Base-by-base conservation (phyloP, 2,888 invertebrate species). In the Sphaeridia pumilis region DNA sequence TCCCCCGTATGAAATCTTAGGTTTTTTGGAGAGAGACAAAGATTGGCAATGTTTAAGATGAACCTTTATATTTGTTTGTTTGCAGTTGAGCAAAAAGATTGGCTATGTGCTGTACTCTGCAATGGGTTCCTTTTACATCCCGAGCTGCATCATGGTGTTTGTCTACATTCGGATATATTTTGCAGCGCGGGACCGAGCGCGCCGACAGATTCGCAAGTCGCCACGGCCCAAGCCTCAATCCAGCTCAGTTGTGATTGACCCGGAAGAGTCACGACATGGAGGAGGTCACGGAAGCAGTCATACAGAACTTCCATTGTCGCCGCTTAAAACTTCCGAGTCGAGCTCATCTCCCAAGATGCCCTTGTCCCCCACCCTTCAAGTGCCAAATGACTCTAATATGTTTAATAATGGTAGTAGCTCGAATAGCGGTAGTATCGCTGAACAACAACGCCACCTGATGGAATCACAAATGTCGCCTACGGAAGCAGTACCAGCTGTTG, bases 141-240 rank as follows among this genome's bases (percentile, higher is more conserved):
- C 98, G 58, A 92, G 93, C 69, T 89, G 94, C 72, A 93, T 98
- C 71, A 97, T 98, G 95, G 94, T 97, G 69, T 94, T 97, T 75
- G 97, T 98, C 59, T 98, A 98, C 76, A 93, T 93, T 73, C 82
- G 94, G 74, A 97, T 98, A 75, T 98, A 94, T 76, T 88, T 82
- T 74, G 94, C 94, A 36, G 94, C 95, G 47, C 87, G 93, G 71
- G 87, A 87, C 49, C 73, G 94, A 47, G 94, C 94, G 63, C 76
- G 93, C 58, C 76, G 92, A 50, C 87, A 87, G 52, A 88, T 89
- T 63, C 77, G 85, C 67, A 88, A 88, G 70, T 81, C 82, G 64
- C 85, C 84, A 25, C 58, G 75, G 57, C 60, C 64, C 25, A 62
- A 58, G 44, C 78, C 80, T 1, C 59, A 60, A 25, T 75, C 76